These are phyloP conservation scores for Gulo gulo DNA, from an alignment of 2,113 vertebrate species.

Conservation along the genomic window DNA sequence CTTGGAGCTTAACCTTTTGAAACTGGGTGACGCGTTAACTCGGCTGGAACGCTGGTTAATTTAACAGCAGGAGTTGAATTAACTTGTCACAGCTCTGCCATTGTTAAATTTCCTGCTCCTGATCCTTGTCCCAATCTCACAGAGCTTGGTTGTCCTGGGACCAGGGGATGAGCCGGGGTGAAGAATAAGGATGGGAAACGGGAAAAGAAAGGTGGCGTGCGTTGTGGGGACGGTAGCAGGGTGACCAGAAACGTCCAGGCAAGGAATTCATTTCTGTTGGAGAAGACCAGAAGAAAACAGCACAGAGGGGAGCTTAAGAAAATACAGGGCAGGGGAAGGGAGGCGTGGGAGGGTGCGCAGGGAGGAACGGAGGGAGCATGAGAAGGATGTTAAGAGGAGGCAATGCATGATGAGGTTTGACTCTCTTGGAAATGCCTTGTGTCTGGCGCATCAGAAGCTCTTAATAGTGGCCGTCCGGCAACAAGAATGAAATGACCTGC, in stretches of 20 bases:
- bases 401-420: neutral
- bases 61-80: conserved; percentile 82
- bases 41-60: conserved; percentile 82
- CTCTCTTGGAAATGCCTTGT: neutral
- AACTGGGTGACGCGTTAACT: conserved; percentile 81
- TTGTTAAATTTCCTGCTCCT: conserved; percentile 75
- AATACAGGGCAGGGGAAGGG: neutral
- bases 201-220: neutral
- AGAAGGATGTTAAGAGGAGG: neutral
- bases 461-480: neutral
- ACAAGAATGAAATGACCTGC: neutral
- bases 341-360: neutral
- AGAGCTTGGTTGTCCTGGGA: conserved; percentile 65
- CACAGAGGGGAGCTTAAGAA: neutral
- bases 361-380: neutral
- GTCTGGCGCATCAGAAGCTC: neutral
- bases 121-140: conserved; percentile 66
- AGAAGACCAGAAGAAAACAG: neutral
- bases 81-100: conserved; percentile 80
- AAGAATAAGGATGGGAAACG: neutral
- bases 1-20: conserved; percentile 82
- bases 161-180: conserved; percentile 9
- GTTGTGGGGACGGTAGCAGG: neutral
- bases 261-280: neutral
- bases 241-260: neutral